Conservation (phyloP, 1,140 invertebrate genomes). For the Batillaria attramentaria region DNA sequence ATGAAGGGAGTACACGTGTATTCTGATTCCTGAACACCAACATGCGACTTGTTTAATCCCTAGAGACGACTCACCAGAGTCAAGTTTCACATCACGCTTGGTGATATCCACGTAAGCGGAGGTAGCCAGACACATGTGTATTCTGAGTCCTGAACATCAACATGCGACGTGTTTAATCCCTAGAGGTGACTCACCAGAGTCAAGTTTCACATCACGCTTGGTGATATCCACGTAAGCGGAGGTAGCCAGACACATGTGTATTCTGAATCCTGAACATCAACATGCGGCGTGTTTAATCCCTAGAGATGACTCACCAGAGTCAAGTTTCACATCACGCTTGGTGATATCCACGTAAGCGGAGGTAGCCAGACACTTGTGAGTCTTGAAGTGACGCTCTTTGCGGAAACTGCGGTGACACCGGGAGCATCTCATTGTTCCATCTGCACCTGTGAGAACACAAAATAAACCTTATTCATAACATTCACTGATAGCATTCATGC, state of each 20-base stretch:
- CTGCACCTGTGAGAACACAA: conserved; percentile 48
- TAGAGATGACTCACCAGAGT: conserved; percentile 51
- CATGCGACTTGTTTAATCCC: no score
- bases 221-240: conserved; percentile 67
- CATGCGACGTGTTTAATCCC: no score
- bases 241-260: conserved; percentile 66
- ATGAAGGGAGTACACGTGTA: no score
- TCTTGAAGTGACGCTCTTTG: conserved; percentile 66
- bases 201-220: conserved; percentile 59
- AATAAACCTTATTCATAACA: not conserved
- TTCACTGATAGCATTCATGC: not conserved
- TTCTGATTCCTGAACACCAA: no score
- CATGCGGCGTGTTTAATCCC: no score
- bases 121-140: conserved; percentile 60
- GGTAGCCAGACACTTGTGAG: conserved; percentile 66
- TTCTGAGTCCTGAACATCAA: no score
- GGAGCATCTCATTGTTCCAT: conserved; percentile 63
- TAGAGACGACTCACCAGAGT: conserved; percentile 60
- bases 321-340: conserved; percentile 59
- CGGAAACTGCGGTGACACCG: conserved; percentile 64
- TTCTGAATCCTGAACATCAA: no score
- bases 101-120: conserved; percentile 67
- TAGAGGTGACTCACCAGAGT: conserved; percentile 60
- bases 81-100: conserved; percentile 59
- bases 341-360: conserved; percentile 67